phyloP scores from a whole-genome alignment of 1,140 invertebrate genomes.

The Drosophila chauvacae region DNA sequence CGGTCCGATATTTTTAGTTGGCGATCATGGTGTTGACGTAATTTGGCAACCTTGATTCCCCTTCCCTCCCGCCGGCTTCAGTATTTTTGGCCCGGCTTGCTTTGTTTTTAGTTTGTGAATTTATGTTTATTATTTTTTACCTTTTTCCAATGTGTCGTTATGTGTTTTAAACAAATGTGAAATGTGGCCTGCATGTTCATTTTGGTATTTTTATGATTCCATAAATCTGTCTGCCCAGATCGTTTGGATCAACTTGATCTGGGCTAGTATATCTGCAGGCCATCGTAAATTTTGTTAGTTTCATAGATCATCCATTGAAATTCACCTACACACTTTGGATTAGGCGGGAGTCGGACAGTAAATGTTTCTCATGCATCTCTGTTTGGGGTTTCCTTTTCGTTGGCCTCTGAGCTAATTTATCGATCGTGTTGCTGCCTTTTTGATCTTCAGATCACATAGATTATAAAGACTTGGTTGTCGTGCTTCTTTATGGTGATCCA shows the following conservation, averaged over 20 bases:
- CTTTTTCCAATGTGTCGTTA: constrained; percentile 78
- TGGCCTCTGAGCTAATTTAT: constrained; percentile 34
- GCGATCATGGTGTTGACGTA: constrained; percentile 77
- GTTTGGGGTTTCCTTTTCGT: constrained; percentile 4
- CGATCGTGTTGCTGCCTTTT: constrained; percentile 16
- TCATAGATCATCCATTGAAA: constrained; percentile 56
- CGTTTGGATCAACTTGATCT: constrained; percentile 56
- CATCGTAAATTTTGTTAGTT: constrained; percentile 55
- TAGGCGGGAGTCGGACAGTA: constrained; percentile 1
- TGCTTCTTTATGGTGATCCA: not conserved
- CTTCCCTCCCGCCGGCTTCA: constrained; percentile 35
- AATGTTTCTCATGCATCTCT: constrained; percentile 5
- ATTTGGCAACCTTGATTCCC: constrained; percentile 82
- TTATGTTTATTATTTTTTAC: constrained; percentile 82
- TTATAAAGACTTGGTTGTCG: not conserved
- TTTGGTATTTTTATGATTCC: constrained; percentile 65
- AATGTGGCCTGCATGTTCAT: constrained; percentile 40
- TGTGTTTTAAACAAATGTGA: constrained; percentile 74
- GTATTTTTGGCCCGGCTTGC: constrained; percentile 22
- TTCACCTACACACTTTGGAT: constrained; percentile 29
- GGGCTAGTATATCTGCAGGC: constrained; percentile 32
- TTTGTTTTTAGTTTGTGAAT: constrained; percentile 59
- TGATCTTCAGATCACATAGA: constrained; percentile 34
- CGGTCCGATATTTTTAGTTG: constrained; percentile 68
- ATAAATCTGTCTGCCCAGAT: constrained; percentile 71